Evolutionary conservation across 1,140 invertebrate species (phyloP), one percentile per base, ranked within the genome.

Genomic region (Microplitis demolitor): DNA sequence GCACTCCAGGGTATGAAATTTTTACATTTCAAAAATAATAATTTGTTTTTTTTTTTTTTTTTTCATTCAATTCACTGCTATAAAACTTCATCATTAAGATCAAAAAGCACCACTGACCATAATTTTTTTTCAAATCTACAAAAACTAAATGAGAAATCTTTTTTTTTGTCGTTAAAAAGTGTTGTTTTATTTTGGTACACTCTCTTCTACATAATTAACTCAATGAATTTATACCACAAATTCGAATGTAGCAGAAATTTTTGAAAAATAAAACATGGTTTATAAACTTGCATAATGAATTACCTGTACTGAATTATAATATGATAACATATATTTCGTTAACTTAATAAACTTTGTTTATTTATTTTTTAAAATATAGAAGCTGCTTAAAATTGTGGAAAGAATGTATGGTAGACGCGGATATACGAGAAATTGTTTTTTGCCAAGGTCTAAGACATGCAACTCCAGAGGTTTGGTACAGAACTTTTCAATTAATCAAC

Each of bases 401-500:
- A 61, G 33, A 58, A 39, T 72, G 70, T 62, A 14, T n/a, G 3
- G 24, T 14, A 13, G 45, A 72, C 54, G 39, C 70, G 3, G 70
- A 72, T 16, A 37, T 31, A 9, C 62, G 70, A 37, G 70, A 54
- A 39, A 56, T 64, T 8, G 37, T 66, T 35, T 58, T 72, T 31
- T 72, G 70, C 33, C 70, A 72, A 56, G 70, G 70, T 37, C 14
- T 72, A 14, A 45, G 70, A 33, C 70, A 35, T 16, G 70, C 70
- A 5, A 11, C 24, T 31, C 11, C 45, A 31, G 5, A 64, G 4
- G 5, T 62, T 13, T 72, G 70, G 70, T 56, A 37, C 11, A 54
- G 31, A 54, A 34, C 35, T 3, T 64, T 64, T 56, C n/a, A 72
- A 56, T 37, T 72, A 13, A 33, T 72, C 8, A 72, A 64, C 11